Evolutionary conservation across 2,113 vertebrate genomes (phyloP).

Genomic region (Anguilla japonica): DNA sequence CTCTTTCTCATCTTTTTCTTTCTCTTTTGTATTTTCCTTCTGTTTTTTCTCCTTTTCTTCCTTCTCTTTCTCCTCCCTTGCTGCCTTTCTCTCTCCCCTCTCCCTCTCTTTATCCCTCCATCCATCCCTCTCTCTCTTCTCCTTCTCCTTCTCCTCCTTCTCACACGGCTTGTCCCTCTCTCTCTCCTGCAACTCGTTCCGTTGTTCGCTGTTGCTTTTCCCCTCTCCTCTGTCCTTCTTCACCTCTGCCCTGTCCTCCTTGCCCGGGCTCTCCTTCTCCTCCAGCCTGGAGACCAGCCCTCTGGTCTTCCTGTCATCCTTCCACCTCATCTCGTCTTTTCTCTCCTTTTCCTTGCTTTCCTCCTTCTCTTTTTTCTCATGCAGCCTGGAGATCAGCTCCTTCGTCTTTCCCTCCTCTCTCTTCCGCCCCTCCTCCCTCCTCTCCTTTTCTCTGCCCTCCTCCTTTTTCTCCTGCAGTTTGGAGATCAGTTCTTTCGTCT

Average conservation of each 20-base stretch:
- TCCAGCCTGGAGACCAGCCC: slow-evolving; percentile 19
- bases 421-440: slow-evolving; percentile 54
- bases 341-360: slow-evolving; percentile 49
- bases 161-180: slow-evolving; percentile 29
- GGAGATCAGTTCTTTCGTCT: slow-evolving; percentile 72
- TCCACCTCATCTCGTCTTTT: slow-evolving; percentile 46
- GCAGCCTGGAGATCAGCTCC: slow-evolving; percentile 60
- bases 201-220: slow-evolving; percentile 20
- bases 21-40: not conserved
- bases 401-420: slow-evolving; percentile 49
- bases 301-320: slow-evolving; percentile 22
- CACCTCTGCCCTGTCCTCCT: slow-evolving; percentile 52
- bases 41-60: slow-evolving; percentile 50
- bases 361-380: slow-evolving; percentile 60
- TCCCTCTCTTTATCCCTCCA: slow-evolving; percentile 36
- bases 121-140: slow-evolving; percentile 33
- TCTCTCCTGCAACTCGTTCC: not conserved
- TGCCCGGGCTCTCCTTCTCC: slow-evolving; percentile 36
- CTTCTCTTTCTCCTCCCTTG: slow-evolving; percentile 39
- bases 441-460: slow-evolving; percentile 56
- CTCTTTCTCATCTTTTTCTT: slow-evolving; percentile 18
- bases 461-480: slow-evolving; percentile 69
- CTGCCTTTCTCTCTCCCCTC: slow-evolving; percentile 53
- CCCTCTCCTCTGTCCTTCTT: slow-evolving; percentile 39
- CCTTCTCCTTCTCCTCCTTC: slow-evolving; percentile 56